These are phyloP conservation scores for Oscheius sp. DNA, from an alignment of 2,888 invertebrate genomes.

Conservation along the genomic window DNA sequence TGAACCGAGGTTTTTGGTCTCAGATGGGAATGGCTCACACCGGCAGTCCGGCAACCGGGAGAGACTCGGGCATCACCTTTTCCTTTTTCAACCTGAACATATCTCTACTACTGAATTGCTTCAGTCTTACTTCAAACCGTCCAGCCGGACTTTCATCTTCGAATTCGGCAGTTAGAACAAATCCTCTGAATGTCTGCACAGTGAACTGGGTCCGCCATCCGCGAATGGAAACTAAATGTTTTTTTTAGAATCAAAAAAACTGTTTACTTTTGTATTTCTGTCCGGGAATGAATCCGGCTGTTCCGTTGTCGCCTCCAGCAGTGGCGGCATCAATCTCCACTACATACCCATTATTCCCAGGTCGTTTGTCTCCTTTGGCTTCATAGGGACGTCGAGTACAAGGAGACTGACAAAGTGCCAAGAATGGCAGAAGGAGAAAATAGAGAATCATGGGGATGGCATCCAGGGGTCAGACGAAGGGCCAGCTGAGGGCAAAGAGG, in stretches of 20 bases:
- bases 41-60: conserved; percentile 68
- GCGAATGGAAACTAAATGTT: conserved; percentile 62
- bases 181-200: conserved; percentile 74
- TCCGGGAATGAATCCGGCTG: conserved; percentile 68
- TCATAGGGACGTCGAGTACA: conserved; percentile 60
- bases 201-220: conserved; percentile 72
- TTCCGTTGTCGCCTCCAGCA: conserved; percentile 39
- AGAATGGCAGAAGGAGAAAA: conserved; percentile 3
- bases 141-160: conserved; percentile 67
- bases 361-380: conserved; percentile 57
- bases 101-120: not conserved
- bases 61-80: conserved; percentile 68
- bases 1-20: conserved; percentile 71
- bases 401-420: not conserved
- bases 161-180: conserved; percentile 67
- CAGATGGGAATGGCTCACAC: conserved; percentile 70
- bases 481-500: conserved; percentile 13
- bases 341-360: conserved; percentile 71
- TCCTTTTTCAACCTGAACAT: conserved; percentile 50
- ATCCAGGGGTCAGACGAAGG: conserved; percentile 6
- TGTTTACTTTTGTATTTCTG: conserved; percentile 58
- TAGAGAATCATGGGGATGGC: conserved; percentile 3
- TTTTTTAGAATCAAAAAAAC: not conserved
- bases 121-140: conserved; percentile 63
- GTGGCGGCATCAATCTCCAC: conserved; percentile 60